A percentile compares a stretch with the other conserved stretches of the same genome.
Conservation (phyloP, 2,888 invertebrate species). For the Chesias legatella region DNA sequence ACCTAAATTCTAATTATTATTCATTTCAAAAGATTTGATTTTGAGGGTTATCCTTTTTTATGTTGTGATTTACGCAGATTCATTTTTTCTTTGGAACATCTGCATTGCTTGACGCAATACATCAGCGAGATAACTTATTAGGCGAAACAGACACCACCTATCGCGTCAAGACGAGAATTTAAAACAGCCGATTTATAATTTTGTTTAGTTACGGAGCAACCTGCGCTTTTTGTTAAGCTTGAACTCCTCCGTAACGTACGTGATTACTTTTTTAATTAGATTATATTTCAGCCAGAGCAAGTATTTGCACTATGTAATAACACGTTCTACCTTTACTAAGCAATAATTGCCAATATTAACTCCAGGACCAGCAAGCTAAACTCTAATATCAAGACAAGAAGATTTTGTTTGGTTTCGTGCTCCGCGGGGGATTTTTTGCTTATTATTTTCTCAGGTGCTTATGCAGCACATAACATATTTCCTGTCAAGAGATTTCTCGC, state of each 20-base stretch:
- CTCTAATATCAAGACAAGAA: constrained; percentile 20
- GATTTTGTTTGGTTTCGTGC: constrained; percentile 22
- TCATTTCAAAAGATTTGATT: too few species aligned
- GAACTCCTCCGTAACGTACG: constrained; percentile 36
- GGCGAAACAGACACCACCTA: constrained; percentile 44
- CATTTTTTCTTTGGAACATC: neutral
- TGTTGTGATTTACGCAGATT: too few species aligned
- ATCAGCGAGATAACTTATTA: constrained; percentile 51
- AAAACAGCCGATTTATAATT: constrained; percentile 47
- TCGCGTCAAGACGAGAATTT: constrained; percentile 52
- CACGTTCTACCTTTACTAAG: constrained; percentile 35
- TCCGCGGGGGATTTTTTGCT: constrained; percentile 25
- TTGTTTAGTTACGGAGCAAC: constrained; percentile 35
- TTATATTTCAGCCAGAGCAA: constrained; percentile 34
- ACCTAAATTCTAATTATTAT: too few species aligned
- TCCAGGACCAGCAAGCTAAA: constrained; percentile 23
- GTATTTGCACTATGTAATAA: constrained; percentile 46
- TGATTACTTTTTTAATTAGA: constrained; percentile 49
- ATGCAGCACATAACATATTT: constrained; percentile 31
- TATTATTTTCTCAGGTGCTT: constrained; percentile 32
- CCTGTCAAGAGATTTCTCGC: constrained; percentile 29
- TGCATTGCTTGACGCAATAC: constrained; percentile 33
- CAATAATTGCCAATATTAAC: constrained; percentile 51
- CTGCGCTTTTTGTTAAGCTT: constrained; percentile 37
- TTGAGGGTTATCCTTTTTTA: too few species aligned